Conservation (phyloP, 2,888 invertebrate species). For the Amiota communis region DNA sequence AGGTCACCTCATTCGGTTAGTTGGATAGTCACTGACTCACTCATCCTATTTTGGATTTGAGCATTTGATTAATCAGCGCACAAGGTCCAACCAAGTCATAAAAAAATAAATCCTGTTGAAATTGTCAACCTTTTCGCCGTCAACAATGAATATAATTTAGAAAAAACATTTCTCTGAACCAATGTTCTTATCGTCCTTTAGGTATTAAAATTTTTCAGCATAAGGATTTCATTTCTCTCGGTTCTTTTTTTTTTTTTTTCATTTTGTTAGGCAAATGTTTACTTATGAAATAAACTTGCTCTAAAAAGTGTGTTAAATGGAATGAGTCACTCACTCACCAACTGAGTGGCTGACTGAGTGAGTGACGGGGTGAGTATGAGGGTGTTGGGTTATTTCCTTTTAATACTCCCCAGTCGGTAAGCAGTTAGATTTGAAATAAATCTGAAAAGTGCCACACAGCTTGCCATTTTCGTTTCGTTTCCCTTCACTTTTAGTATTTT, state of each 20-base stretch:
- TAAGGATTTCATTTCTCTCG: background rate
- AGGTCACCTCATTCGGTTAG: too few relatives aligned
- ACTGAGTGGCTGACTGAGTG: background rate
- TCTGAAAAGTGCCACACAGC: conserved; percentile 13
- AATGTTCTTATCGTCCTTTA: too few relatives aligned
- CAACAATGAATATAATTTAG: conserved; percentile 5
- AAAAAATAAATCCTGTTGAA: conserved; percentile 2
- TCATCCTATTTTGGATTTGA: too few relatives aligned
- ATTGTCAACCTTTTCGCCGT: conserved; percentile 17
- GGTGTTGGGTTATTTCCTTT: too few relatives aligned
- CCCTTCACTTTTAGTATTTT: background rate
- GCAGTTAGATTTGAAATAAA: conserved; percentile 16
- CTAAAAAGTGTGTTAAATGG: too few relatives aligned
- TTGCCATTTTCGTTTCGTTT: conserved; percentile 10
- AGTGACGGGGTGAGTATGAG: too few relatives aligned
- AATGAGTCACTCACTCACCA: background rate
- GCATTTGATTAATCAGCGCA: conserved; percentile 8
- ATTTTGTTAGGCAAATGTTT: conserved; percentile 10
- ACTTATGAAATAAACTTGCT: conserved; percentile 1
- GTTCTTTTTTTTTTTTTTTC: too few relatives aligned
- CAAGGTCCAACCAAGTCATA: background rate
- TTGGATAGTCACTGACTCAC: background rate
- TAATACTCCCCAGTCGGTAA: background rate
- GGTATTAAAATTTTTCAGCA: background rate
- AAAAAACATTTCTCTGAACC: background rate